A percentile compares a stretch with the other conserved stretches of the same genome.
These are phyloP conservation scores for Takifugu bimaculatus DNA, from an alignment of 2,113 vertebrate genomes.

Conservation along the genomic window DNA sequence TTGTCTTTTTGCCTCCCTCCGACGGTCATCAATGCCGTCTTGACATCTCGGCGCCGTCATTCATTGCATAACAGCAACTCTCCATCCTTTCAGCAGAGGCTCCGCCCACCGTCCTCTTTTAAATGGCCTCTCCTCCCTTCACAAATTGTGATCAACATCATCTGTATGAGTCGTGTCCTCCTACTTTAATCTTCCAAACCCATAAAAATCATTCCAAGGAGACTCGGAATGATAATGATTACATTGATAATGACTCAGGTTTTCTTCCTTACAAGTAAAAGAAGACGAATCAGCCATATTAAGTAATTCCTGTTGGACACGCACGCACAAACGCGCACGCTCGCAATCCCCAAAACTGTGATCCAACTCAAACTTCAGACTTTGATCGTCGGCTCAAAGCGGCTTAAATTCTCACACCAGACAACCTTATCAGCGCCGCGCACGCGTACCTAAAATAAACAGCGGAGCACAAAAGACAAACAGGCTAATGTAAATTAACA, in stretches of 20 bases:
- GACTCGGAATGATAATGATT: neutral
- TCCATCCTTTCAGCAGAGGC: constrained; percentile 2
- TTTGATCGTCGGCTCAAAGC: constrained; percentile 14
- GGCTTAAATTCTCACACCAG: constrained; percentile 24
- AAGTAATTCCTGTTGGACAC: neutral
- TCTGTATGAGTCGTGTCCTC: neutral
- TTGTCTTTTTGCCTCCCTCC: neutral
- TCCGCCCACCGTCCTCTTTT: constrained; percentile 8
- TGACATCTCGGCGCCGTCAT: neutral
- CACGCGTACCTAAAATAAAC: too few relatives aligned
- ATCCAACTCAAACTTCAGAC: constrained; percentile 6
- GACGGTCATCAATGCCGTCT: neutral
- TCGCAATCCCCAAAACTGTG: neutral
- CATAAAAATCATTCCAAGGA: constrained; percentile 14
- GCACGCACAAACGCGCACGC: constrained; percentile 1
- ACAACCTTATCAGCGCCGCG: constrained; percentile 16
- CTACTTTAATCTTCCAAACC: constrained; percentile 14
- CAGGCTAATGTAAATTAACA: too few relatives aligned
- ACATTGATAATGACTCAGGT: neutral
- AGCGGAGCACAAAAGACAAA: too few relatives aligned
- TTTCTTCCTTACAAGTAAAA: neutral
- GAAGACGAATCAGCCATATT: too few relatives aligned
- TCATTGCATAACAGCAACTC: constrained; percentile 14
- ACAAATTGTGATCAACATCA: constrained; percentile 27
- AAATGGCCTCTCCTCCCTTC: constrained; percentile 1